Conservation (phyloP, 2,888 invertebrate genomes). For the Tetranychus piercei region DNA sequence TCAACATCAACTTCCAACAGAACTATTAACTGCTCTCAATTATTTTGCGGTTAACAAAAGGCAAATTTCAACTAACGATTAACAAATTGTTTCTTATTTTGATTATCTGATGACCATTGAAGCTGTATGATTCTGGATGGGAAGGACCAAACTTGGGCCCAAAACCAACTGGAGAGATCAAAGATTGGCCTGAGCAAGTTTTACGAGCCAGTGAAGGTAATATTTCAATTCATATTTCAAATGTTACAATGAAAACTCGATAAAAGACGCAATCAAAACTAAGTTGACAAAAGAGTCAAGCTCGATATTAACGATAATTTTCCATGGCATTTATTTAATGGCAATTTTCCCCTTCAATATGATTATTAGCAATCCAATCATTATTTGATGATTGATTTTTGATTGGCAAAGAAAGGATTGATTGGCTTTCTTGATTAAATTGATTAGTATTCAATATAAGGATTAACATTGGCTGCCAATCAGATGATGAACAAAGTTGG, state of each 20-base stretch:
- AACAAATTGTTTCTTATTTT: neutral
- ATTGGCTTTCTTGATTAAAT: neutral
- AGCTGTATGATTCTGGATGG: conserved; percentile 12
- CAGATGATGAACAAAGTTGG: neutral
- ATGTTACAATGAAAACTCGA: neutral
- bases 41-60: no score
- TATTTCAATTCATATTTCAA: neutral
- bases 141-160: conserved; percentile 17
- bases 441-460: neutral
- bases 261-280: neutral
- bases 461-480: conserved; percentile 1
- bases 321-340: no score
- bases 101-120: neutral
- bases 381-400: neutral
- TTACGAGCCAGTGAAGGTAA: conserved; percentile 16
- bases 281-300: neutral
- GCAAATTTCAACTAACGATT: no score
- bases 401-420: neutral
- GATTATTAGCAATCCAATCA: neutral
- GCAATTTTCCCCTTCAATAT: no score
- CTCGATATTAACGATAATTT: no score
- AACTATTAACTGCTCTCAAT: no score
- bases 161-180: conserved; percentile 16
- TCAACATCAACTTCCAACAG: neutral
- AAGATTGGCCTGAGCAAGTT: conserved; percentile 16